Conservation (phyloP, 23 tunicate species). For the Ciona savignyi region DNA sequence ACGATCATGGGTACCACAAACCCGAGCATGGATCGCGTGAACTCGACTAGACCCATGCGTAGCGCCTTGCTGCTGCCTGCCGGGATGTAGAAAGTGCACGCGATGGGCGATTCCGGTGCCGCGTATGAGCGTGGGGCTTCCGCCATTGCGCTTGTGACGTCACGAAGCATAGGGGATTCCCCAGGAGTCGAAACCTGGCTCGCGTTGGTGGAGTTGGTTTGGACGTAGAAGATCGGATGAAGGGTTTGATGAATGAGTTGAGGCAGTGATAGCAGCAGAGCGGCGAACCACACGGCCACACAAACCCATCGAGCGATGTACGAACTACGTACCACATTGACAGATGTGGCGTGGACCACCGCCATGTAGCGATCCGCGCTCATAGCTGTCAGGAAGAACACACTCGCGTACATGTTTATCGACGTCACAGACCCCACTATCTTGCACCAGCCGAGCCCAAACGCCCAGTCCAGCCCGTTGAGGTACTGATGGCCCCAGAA, state of each 20-base stretch:
- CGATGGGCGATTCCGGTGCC: neutral
- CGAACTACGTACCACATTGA: constrained; percentile 22
- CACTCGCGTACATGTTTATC: constrained; percentile 75
- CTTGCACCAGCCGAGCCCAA: constrained; percentile 63
- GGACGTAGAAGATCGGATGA: neutral
- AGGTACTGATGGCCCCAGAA: constrained; percentile 74
- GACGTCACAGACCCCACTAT: constrained; percentile 29
- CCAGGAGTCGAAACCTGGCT: neutral
- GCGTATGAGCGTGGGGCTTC: neutral
- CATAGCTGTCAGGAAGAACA: constrained; percentile 77
- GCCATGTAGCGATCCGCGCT: constrained; percentile 82
- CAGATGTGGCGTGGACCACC: constrained; percentile 63
- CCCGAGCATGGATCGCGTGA: constrained; percentile 38
- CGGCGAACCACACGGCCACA: constrained; percentile 36
- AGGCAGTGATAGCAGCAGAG: constrained; percentile 48
- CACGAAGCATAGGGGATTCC: neutral
- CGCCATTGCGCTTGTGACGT: neutral
- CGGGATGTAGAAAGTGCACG: constrained; percentile 47
- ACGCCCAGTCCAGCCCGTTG: constrained; percentile 42
- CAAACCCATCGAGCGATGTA: constrained; percentile 37
- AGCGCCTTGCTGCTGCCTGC: constrained; percentile 10
- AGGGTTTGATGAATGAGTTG: constrained; percentile 19
- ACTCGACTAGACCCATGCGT: constrained; percentile 39
- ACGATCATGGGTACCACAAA: constrained; percentile 57
- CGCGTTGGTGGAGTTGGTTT: neutral